phyloP scores from a whole-genome alignment of 2,888 invertebrate genomes.

The Herminia tarsipennalis region DNA sequence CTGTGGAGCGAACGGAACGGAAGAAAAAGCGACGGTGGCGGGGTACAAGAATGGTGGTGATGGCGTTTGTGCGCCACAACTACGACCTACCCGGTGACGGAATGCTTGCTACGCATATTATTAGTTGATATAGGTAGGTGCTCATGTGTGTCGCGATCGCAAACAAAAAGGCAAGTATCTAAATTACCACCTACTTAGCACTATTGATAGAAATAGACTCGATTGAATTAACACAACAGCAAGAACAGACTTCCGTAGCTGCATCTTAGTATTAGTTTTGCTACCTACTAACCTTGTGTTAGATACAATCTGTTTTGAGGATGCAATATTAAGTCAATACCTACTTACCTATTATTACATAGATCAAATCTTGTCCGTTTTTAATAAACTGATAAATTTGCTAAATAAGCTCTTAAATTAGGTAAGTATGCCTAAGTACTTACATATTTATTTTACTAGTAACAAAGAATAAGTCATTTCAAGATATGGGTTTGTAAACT shows the following conservation, averaged over 20 bases:
- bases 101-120: slow-evolving; percentile 52
- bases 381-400: too few species aligned
- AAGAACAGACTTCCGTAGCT: neutral
- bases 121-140: slow-evolving; percentile 34
- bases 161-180: slow-evolving; percentile 15
- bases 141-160: slow-evolving; percentile 25
- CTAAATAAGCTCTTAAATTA: too few species aligned
- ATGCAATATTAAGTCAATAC: too few species aligned
- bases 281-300: too few species aligned
- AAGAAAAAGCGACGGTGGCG: slow-evolving; percentile 53
- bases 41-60: slow-evolving; percentile 59
- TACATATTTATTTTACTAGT: too few species aligned
- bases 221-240: neutral
- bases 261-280: neutral
- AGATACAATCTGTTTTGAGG: too few species aligned
- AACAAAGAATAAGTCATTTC: too few species aligned
- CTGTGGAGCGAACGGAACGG: slow-evolving; percentile 54
- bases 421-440: too few species aligned
- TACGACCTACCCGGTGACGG: slow-evolving; percentile 47
- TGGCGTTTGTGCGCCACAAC: slow-evolving; percentile 47
- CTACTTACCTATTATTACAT: too few species aligned
- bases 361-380: too few species aligned
- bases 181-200: slow-evolving; percentile 12
- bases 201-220: slow-evolving; percentile 8
- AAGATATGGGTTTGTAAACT: too few species aligned